Evolutionary conservation across 1,140 invertebrate genomes (phyloP), one percentile per base, ranked within the genome.

Genomic region (Heliconius hewitsoni): DNA sequence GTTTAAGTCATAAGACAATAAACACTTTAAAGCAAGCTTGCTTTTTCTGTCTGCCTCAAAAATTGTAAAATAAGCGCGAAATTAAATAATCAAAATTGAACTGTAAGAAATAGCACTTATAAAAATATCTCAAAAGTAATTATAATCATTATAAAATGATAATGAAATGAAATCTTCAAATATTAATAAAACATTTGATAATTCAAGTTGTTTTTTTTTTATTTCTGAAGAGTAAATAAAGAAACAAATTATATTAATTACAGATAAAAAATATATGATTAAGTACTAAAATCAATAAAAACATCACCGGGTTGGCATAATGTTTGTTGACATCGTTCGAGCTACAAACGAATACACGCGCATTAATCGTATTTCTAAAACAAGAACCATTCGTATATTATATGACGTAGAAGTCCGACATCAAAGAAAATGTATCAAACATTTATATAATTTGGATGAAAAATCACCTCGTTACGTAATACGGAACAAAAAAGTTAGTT

Each of bases 261-360:
- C 13, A 46, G 16, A 46, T 46, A 46, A 66, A 66, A 66, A 66
- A 16, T 23, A 30, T 30, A 30, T 27, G 3, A 66, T 66, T 11
- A 66, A 66, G 60, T 66, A 66, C 60, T 66, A 66, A 66, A 30
- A 66, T 66, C 60, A 66, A 66, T 66, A 66, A 66, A 66, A 66
- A 0, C 60, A 66, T 16, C 60, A 30, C 60, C 60, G 60, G 1
- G 60, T 30, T 66, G 60, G 27, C 60, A 66, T 30, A 66, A 66
- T 4, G 27, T 66, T 66, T 66, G 60, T 66, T 66, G 60, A 66
- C 60, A 66, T 66, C 60, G 60, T 16, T 11, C 55, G 55, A 57
- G 18, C 50, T 52, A 52, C 50, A 19, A 52, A 57, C n/a, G 19
- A 57, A n/a, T n/a, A 66, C 60, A 66, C 60, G 60, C 60, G 60